phyloP scores from a whole-genome alignment of 2,113 vertebrate genomes.

The Nicator chloris region DNA sequence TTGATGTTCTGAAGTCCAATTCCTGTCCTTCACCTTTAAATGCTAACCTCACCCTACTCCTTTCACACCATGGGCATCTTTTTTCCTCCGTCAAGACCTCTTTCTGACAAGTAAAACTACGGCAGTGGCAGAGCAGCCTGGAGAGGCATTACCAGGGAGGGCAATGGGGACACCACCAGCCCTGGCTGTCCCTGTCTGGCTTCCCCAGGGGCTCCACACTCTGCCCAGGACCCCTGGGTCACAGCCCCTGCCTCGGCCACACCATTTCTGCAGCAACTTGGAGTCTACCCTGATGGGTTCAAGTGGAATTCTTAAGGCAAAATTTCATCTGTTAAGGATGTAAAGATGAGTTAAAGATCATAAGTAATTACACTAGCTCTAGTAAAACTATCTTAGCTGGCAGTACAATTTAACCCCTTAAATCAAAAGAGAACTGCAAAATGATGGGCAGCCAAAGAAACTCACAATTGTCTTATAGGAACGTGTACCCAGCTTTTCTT shows the following conservation, averaged over 20 bases:
- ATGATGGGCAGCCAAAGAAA: neutral
- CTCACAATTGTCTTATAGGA: neutral
- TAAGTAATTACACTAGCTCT: neutral
- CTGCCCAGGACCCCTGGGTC: rapidly evolving
- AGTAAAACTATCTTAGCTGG: neutral
- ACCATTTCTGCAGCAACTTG: neutral
- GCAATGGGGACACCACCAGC: neutral
- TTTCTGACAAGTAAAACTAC: neutral
- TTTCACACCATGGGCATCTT: rapidly evolving
- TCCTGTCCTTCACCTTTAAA: neutral
- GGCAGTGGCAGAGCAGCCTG: neutral
- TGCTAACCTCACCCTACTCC: neutral
- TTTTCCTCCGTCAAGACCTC: neutral
- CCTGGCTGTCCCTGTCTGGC: neutral
- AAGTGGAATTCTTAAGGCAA: neutral
- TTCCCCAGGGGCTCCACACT: rapidly evolving
- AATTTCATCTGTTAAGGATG: neutral
- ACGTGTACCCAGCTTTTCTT: neutral
- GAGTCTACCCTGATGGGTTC: neutral
- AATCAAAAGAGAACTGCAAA: neutral
- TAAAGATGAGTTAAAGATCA: neutral
- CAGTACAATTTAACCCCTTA: neutral
- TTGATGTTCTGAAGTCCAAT: neutral
- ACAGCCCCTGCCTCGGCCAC: neutral
- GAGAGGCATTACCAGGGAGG: neutral